These are phyloP conservation scores for Lepilemur septentrionalis DNA, from an alignment of 2,797 vertebrate species.

Conservation along the genomic window DNA sequence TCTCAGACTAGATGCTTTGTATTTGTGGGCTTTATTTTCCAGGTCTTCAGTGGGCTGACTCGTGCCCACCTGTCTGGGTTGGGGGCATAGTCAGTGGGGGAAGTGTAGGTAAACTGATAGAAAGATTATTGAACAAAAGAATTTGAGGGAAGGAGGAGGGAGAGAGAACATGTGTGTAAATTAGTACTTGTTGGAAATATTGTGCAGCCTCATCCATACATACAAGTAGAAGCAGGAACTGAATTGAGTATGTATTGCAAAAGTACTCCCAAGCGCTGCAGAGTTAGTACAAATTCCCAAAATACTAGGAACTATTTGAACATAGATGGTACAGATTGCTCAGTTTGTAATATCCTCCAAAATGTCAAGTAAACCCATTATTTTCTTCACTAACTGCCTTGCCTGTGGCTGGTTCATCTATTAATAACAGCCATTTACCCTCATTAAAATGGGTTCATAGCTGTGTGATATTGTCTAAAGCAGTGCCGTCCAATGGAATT, in stretches of 20 bases:
- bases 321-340: not conserved
- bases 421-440: not conserved
- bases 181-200: not conserved
- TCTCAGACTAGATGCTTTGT: not conserved
- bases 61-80: not conserved
- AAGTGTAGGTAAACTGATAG: not conserved
- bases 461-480: not conserved
- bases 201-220: not conserved
- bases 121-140: not conserved
- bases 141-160: not conserved
- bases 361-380: not conserved
- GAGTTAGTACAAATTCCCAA: not conserved
- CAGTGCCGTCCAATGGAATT: not conserved
- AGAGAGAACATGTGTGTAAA: not conserved
- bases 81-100: not conserved
- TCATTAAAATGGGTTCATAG: not conserved
- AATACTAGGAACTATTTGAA: not conserved
- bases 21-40: not conserved
- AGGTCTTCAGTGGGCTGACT: not conserved
- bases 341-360: not conserved
- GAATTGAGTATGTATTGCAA: not conserved
- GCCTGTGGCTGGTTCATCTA: not conserved
- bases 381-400: not conserved
- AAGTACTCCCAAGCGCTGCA: not conserved
- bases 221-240: not conserved